Evolutionary conservation across 2,113 vertebrate species (phyloP).

Genomic region (Alouatta palliata): DNA sequence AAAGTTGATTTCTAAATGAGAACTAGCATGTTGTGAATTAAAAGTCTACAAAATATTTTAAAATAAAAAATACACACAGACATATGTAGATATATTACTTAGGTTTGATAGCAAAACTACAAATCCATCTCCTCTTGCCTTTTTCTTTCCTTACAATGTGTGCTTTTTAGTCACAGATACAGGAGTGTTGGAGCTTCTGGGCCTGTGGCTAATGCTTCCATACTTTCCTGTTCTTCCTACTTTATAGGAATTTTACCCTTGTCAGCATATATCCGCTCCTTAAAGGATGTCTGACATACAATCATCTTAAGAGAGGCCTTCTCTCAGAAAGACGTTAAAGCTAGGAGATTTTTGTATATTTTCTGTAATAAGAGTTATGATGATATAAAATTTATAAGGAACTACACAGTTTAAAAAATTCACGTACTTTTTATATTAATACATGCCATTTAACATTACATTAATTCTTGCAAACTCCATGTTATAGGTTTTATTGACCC

Average conservation of each 20-base stretch:
- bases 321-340: background rate
- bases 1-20: constrained; percentile 16
- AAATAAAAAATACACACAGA: background rate
- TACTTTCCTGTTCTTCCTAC: background rate
- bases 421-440: background rate
- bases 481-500: background rate
- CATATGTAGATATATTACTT: background rate
- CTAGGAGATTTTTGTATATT: background rate
- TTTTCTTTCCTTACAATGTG: background rate
- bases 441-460: background rate
- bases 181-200: background rate
- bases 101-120: background rate
- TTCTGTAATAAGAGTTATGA: background rate
- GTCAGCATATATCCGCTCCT: background rate
- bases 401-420: background rate
- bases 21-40: background rate
- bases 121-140: background rate
- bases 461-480: background rate
- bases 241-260: background rate
- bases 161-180: background rate
- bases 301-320: background rate
- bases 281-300: background rate
- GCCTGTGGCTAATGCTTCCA: background rate
- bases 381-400: background rate
- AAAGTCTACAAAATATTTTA: background rate